Base-by-base conservation (phyloP, 1,140 invertebrate species). In the Whitmania pigra region DNA sequence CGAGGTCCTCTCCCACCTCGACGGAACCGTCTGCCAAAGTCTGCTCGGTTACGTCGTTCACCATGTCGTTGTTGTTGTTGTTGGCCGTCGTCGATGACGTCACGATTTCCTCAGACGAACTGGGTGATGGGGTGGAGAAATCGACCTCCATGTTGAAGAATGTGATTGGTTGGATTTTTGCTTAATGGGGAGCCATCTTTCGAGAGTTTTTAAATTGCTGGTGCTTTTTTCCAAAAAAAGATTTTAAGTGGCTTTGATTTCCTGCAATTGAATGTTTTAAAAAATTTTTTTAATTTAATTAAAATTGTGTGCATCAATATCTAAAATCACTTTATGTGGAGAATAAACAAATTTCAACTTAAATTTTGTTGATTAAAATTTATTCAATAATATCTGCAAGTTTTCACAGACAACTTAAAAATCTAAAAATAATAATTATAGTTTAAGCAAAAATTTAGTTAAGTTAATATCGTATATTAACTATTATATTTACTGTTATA, bases 31-130 rank as follows among this genome's bases (percentile, higher is more conserved):
- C 57, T 3, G 22, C 57, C 29, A 31, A 18, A 7, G 22, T 63
- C 22, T 63, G 22, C 15, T 63, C 22, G 29, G 29, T 63, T 7
- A 63, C 57, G 13, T 63, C 29, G 4, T 17, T 15, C 20, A 31
- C 29, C 29, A 25, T 63, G 57, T 60, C 27, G 55, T 60, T 60
- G 55, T 25, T 63, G 57, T 63, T 63, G 57, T 63, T 63, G 57
- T 63, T 63, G 57, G 11, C 29, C 11, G 57, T n/a, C 18, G 22
- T 25, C 57, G 57, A 22, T 63, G 57, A 22, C 57, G 29, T 25
- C 57, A 31, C 43, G 43, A 49, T 49, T 49, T 49, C 43, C 43
- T 49, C 43, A 11, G 43, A 49, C 13, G 29, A 63, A n/a, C 57
- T 63, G 29, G 57, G 29, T 0, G 57, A 22, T 1, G 29, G 57